Evolutionary conservation across 2,888 invertebrate species (phyloP).

Genomic region (Drosophila emarginata): DNA sequence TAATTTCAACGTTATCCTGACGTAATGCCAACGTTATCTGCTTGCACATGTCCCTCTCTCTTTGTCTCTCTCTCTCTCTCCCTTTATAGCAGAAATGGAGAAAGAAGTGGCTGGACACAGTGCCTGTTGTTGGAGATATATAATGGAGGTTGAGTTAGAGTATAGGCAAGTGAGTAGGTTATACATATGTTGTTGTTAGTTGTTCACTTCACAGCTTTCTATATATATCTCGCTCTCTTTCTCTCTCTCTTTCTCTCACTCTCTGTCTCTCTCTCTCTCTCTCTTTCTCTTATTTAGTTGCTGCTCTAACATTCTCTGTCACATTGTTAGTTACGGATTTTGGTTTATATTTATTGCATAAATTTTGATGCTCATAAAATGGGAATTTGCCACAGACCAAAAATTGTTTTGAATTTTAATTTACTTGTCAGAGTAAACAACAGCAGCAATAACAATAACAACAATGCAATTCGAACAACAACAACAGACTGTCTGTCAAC

Average conservation of each 20-base stretch:
- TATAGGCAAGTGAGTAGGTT: constrained; percentile 14
- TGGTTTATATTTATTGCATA: constrained; percentile 72
- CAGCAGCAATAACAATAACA: constrained; percentile 16
- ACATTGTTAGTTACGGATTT: constrained; percentile 66
- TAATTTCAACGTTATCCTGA: constrained; percentile 75
- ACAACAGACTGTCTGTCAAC: neutral
- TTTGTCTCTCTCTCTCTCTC: neutral
- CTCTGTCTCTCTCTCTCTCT: constrained; percentile 15
- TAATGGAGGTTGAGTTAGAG: neutral
- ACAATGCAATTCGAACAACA: neutral
- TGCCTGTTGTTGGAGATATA: neutral
- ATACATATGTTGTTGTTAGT: constrained; percentile 52
- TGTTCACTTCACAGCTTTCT: constrained; percentile 24
- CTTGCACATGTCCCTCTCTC: constrained; percentile 54
- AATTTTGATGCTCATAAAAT: constrained; percentile 66
- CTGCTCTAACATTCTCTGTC: constrained; percentile 28
- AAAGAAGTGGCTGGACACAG: neutral
- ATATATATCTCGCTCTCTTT: neutral
- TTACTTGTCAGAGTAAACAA: constrained; percentile 52
- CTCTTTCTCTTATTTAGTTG: neutral
- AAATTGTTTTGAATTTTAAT: constrained; percentile 74
- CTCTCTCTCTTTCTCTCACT: constrained; percentile 11
- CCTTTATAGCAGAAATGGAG: neutral
- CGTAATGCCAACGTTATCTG: constrained; percentile 74
- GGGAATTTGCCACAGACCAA: constrained; percentile 56